Evolutionary conservation across 1,140 invertebrate species (phyloP).

Genomic region (Drosophila gunungcola): DNA sequence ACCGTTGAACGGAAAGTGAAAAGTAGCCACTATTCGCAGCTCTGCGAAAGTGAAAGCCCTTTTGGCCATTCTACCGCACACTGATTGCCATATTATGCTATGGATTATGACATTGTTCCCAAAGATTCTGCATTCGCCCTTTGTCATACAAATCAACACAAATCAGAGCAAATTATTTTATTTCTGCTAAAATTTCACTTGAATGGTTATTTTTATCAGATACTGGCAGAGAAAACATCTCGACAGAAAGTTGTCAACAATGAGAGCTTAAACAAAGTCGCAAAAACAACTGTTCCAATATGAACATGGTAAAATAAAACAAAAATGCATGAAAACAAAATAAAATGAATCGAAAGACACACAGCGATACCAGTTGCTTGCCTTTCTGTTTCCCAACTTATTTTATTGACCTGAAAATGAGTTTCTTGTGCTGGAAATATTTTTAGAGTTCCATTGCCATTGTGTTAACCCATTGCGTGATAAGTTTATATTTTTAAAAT

Average conservation of each 20-base stretch:
- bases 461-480: conserved; percentile 17
- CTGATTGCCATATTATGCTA: conserved; percentile 28
- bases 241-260: conserved; percentile 32
- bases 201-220: conserved; percentile 35
- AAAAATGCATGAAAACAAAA: conserved; percentile 12
- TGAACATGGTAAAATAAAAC: conserved; percentile 47
- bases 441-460: conserved; percentile 15
- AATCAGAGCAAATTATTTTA: conserved; percentile 42
- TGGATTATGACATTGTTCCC: conserved; percentile 28
- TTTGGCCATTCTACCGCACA: conserved; percentile 25
- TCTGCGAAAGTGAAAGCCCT: conserved; percentile 69
- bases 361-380: conserved; percentile 32
- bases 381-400: conserved; percentile 49
- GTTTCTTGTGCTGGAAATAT: conserved; percentile 25
- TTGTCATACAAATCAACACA: conserved; percentile 27
- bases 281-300: conserved; percentile 73
- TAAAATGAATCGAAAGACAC: conserved; percentile 11
- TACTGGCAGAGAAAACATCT: conserved; percentile 38
- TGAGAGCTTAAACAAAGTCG: conserved; percentile 49
- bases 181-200: conserved; percentile 39
- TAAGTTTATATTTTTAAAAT: neutral
- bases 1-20: conserved; percentile 65
- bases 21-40: conserved; percentile 22
- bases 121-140: conserved; percentile 20
- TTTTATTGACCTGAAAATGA: conserved; percentile 54